Evolutionary conservation across 2,888 invertebrate species (phyloP).

Genomic region (Synanthedon tipuliformis): DNA sequence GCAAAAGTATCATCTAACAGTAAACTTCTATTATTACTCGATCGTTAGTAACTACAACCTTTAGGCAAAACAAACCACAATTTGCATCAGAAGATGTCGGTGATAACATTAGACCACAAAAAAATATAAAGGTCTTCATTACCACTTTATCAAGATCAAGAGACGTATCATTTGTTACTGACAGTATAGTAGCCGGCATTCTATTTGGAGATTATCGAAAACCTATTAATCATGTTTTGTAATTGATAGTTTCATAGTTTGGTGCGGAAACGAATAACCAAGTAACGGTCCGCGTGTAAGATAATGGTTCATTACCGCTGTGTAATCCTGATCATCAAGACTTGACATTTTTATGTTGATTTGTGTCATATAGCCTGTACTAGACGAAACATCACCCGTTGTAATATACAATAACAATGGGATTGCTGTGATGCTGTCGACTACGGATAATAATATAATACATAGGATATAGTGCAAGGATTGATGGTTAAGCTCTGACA

Average conservation of each 20-base stretch:
- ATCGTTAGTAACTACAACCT: neutral
- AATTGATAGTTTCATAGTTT: neutral
- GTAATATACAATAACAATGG: no score
- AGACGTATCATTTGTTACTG: conserved; percentile 31
- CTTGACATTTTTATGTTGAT: no score
- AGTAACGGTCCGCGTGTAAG: neutral
- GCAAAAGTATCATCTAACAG: neutral
- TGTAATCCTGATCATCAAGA: no score
- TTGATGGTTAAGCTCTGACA: no score
- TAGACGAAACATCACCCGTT: no score
- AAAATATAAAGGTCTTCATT: conserved; percentile 16
- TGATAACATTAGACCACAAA: conserved; percentile 11
- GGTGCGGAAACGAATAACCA: neutral
- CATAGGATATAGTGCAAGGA: no score
- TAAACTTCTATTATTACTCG: neutral
- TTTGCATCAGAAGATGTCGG: conserved; percentile 12
- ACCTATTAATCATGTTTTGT: conserved; percentile 19
- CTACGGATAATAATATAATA: no score
- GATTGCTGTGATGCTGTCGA: no score
- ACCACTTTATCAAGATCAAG: conserved; percentile 10
- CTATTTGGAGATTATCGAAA: conserved; percentile 25
- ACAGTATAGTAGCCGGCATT: conserved; percentile 23
- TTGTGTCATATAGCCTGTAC: no score
- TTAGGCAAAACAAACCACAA: conserved; percentile 9
- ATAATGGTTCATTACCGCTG: no score